Base-by-base conservation (phyloP, 2,888 invertebrate species). In the Melanostoma scalare region DNA sequence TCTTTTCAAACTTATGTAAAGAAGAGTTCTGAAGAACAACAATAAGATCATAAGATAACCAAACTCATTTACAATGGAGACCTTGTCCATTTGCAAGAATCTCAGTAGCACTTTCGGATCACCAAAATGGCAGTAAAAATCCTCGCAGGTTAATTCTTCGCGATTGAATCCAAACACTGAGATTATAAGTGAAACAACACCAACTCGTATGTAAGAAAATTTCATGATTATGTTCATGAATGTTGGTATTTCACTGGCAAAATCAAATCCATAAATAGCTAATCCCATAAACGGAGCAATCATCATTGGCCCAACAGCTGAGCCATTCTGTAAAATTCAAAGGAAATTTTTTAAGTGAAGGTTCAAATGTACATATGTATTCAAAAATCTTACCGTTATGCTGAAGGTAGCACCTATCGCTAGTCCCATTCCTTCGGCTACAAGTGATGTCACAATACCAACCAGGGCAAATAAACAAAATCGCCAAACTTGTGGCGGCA, bases 341-440 rank as follows among this genome's bases (percentile, higher is more conserved):
- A 31, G 30, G n/a, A 53, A 30, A 30, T 6, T 6, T 20, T 2
- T 9, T 2, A 2, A 5, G 10, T n/a, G 20, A 20, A 20, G 20
- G 1, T 20, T 20, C 20, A 20, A 20, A 20, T 20, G 20, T 46
- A 38, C 0, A 9, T 9, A 30, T 3, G 30, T 8, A 8, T 35
- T 44, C 42, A 36, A 53, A 63, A 63, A 35, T n/a, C 93, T 92
- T 88, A 95, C 95, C 86, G 93, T 93, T 71, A 94, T 92, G 88
- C 92, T 94, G 86, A 94, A 94, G 6, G 94, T 91, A 3, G 94
- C 93, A 65, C 96, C 96, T 86, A 96, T 95, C 0, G 96, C 93
- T 79, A 96, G 89, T 0, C 96, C 96, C 89, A 96, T 92, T 40
- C 96, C 95, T 89, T 96, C 96, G 20, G 96, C 94, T 0, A 94